phyloP scores from a whole-genome alignment of 2,888 invertebrate genomes.

The Protodeltote pygarga region DNA sequence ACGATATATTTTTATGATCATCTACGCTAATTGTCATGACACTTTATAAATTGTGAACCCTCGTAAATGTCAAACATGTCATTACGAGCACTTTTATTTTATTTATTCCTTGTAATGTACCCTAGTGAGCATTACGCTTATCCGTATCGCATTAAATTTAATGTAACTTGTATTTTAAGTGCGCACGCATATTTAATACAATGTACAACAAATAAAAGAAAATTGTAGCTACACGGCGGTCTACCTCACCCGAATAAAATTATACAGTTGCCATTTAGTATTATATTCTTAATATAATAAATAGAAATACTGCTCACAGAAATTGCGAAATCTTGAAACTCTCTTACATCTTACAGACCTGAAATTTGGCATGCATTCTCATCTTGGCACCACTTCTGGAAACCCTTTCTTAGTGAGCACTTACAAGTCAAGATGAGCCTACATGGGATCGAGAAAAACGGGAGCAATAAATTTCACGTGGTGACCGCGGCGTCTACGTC shows the following conservation, averaged over 20 bases:
- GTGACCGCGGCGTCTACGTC: no score
- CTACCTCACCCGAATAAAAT: conserved; percentile 18
- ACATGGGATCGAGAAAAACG: no score
- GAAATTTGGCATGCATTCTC: no score
- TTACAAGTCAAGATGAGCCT: no score
- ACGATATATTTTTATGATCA: conserved; percentile 52
- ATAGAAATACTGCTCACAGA: no score
- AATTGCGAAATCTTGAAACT: no score
- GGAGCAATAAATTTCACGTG: no score
- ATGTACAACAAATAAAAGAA: conserved; percentile 26
- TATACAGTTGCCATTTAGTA: conserved; percentile 16
- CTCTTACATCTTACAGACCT: no score
- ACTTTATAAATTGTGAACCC: conserved; percentile 58
- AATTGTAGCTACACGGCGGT: no score
- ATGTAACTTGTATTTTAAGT: conserved; percentile 37
- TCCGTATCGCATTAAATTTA: conserved; percentile 39
- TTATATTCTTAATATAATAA: no score
- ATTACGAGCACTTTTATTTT: conserved; percentile 39
- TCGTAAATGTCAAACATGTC: conserved; percentile 57
- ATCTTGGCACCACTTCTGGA: no score
- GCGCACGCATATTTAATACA: conserved; percentile 20
- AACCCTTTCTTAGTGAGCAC: no score
- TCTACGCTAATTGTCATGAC: conserved; percentile 60
- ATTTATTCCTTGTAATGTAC: conserved; percentile 32
- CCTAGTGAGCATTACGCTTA: conserved; percentile 29